These are phyloP conservation scores for Parascotia fuliginaria DNA, from an alignment of 2,888 invertebrate genomes.

Conservation along the genomic window DNA sequence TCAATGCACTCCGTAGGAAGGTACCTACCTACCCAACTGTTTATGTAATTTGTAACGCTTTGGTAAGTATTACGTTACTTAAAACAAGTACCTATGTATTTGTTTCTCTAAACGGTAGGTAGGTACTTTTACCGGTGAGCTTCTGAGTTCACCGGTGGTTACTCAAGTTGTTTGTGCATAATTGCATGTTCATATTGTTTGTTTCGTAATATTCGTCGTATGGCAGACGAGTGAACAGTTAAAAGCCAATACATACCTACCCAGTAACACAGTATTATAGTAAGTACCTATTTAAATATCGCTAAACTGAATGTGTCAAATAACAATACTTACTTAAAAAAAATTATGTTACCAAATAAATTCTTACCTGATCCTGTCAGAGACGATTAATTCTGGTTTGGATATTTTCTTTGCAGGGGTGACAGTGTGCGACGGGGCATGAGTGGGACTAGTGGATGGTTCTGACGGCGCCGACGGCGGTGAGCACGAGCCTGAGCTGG, in stretches of 20 bases:
- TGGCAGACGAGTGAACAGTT: neutral
- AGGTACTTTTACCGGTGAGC: constrained; percentile 9
- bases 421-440: constrained; percentile 82
- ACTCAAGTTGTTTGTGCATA: constrained; percentile 14
- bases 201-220: constrained; percentile 10
- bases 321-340: constrained; percentile 4
- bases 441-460: constrained; percentile 90
- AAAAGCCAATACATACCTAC: neutral
- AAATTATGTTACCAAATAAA: constrained; percentile 14
- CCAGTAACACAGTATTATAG: neutral
- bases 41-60: constrained; percentile 25
- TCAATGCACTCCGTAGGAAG: constrained; percentile 26
- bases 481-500: constrained; percentile 92
- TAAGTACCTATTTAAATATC: neutral
- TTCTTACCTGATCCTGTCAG: constrained; percentile 92
- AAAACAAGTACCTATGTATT: neutral
- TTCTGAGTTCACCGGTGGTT: constrained; percentile 1
- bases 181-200: constrained; percentile 7
- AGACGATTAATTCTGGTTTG: constrained; percentile 91
- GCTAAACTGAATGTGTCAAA: neutral
- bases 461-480: constrained; percentile 93
- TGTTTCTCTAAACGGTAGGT: constrained; percentile 4
- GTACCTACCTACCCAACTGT: constrained; percentile 7
- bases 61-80: constrained; percentile 4
- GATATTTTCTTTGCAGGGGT: constrained; percentile 89